Base-by-base conservation (phyloP, 2,888 invertebrate genomes). In the Leptinotarsa peninsularis region DNA sequence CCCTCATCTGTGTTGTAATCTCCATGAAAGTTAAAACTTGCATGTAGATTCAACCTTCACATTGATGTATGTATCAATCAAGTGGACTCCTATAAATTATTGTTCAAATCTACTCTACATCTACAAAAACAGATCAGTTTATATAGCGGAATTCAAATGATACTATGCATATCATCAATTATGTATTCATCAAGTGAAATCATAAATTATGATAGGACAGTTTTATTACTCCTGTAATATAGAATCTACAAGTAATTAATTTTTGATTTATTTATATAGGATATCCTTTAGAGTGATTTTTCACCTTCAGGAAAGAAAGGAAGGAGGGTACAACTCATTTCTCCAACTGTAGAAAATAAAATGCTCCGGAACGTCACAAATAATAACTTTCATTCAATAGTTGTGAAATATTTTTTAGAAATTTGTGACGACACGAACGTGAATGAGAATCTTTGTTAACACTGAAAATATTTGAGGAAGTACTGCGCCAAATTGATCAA, bases 201-300 rank as follows among this genome's bases (percentile, higher is more conserved):
- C 63, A 63, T 74, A 72, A 72, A 58, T 70, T 58, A 74, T 74
- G 23, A 54, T 66, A 76, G 23, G 76, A 76, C 74, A 74, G 76
- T 58, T 76, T 76, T 76, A 76, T 76, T 76, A 58, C 71, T 74
- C 18, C 58, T n/a, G 56, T 60, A 56, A 33, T 49, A 49, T 49
- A 58, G 21, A 58, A 60, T 70, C 74, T 66, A 72, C 74, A 21
- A 76, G 74, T 74, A 76, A 76, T 76, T 76, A 74, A 74, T 76
- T 74, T 74, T 76, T 76, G 76, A 75, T 77, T 75, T 75, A 77
- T 75, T 56, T 58, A 67, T 60, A 63, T 75, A 70, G 78, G 78
- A 78, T 76, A 73, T 76, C 74, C 78, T 78, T 78, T 27, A 58
- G 49, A 68, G 54, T 4, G 5, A 67, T 75, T 74, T 72, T 74